Percentiles rank a stretch among this genome's conserved stretches.
Conservation (phyloP, 2,113 vertebrate species). For the human region DNA sequence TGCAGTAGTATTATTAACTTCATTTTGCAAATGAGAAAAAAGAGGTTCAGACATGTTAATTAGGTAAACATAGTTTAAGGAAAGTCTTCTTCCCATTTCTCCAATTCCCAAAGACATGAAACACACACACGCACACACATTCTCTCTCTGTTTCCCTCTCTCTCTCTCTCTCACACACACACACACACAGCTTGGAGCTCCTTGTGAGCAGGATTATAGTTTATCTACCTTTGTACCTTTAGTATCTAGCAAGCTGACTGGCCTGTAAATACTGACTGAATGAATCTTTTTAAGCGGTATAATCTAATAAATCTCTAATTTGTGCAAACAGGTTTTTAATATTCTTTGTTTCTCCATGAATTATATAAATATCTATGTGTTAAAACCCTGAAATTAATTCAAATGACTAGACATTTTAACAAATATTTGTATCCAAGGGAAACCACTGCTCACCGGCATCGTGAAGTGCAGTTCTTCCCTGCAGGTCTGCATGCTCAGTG, state of each 20-base stretch:
- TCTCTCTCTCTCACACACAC: not conserved
- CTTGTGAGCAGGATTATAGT: not conserved
- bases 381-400: not conserved
- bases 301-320: constrained; percentile 1
- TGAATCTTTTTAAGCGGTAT: not conserved
- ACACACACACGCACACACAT: too few species aligned
- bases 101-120: not conserved
- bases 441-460: constrained; percentile 90
- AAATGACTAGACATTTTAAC: not conserved
- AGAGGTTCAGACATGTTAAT: not conserved
- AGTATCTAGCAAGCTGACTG: not conserved
- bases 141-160: too few species aligned
- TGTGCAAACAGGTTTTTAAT: not conserved
- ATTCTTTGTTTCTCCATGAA: constrained; percentile 2
- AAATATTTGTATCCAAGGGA: not conserved
- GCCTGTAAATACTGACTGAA: not conserved
- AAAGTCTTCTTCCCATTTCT: not conserved
- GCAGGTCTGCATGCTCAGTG: constrained; percentile 94
- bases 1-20: not conserved
- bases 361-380: not conserved
- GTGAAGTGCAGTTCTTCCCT: constrained; percentile 95
- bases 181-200: not conserved
- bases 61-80: not conserved
- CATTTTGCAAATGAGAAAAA: constrained; percentile 38
- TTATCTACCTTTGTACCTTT: not conserved